phyloP scores from a whole-genome alignment of 2,888 invertebrate genomes.

The Ischnus inquisitorius region DNA sequence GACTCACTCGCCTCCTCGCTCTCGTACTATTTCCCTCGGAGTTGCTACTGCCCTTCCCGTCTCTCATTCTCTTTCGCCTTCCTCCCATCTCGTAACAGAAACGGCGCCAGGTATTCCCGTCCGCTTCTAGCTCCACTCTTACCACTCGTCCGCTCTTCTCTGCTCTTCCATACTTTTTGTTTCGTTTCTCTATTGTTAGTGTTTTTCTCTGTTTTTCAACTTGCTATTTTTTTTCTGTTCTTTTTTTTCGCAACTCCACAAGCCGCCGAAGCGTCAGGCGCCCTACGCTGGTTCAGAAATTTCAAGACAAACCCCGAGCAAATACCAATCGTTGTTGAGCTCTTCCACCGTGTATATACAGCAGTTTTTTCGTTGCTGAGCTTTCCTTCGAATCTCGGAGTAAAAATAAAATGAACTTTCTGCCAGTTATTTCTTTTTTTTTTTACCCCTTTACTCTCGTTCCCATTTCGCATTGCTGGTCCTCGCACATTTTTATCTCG shows the following conservation, averaged over 20 bases:
- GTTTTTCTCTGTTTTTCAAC: slow-evolving; percentile 24
- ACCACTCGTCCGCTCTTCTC: slow-evolving; percentile 31
- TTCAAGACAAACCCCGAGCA: slow-evolving; percentile 43
- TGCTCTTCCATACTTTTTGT: slow-evolving; percentile 18
- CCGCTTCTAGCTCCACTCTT: slow-evolving; percentile 35
- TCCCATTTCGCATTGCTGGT: slow-evolving; percentile 35
- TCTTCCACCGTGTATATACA: neutral
- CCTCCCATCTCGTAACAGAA: slow-evolving; percentile 58
- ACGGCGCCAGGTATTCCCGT: slow-evolving; percentile 62
- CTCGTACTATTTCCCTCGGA: slow-evolving; percentile 58
- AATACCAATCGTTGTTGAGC: slow-evolving; percentile 41
- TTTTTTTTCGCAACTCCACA: slow-evolving; percentile 32
- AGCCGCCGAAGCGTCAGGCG: slow-evolving; percentile 41
- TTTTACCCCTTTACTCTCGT: slow-evolving; percentile 50
- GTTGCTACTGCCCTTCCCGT: slow-evolving; percentile 49
- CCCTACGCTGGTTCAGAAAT: slow-evolving; percentile 29
- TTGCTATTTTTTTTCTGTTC: slow-evolving; percentile 36
- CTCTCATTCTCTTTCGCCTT: slow-evolving; percentile 25
- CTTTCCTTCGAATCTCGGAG: slow-evolving; percentile 17
- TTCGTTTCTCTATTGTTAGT: slow-evolving; percentile 14
- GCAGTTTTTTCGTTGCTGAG: neutral
- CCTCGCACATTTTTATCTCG: slow-evolving; percentile 61
- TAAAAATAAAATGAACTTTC: slow-evolving; percentile 45
- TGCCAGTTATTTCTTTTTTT: slow-evolving; percentile 32
- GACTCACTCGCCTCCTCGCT: slow-evolving; percentile 57